Conservation (phyloP, 2,797 vertebrate species). For the Nyctalus aviator region DNA sequence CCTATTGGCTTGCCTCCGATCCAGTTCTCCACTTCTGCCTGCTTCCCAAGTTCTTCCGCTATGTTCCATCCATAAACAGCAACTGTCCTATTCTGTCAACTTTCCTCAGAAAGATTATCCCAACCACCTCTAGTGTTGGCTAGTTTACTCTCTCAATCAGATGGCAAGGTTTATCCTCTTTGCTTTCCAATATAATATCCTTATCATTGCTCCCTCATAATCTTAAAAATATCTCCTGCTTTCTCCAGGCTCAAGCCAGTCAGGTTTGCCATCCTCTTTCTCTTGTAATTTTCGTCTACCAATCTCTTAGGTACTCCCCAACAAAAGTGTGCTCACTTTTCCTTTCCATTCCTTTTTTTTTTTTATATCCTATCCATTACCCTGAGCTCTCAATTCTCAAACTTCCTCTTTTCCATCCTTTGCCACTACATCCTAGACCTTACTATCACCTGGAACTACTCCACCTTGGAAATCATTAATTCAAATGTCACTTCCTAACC, state of each 20-base stretch:
- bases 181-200: neutral
- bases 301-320: neutral
- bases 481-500: neutral
- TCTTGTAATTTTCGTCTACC: neutral
- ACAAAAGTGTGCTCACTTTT: neutral
- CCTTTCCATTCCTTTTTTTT: neutral
- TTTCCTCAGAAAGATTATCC: neutral
- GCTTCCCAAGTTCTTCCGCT: neutral
- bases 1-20: neutral
- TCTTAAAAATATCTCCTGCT: neutral
- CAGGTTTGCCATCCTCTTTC: neutral
- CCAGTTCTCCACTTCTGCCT: neutral
- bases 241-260: neutral
- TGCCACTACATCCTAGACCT: neutral
- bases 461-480: neutral
- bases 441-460: neutral
- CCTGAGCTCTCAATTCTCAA: neutral
- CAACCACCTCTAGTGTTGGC: neutral
- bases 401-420: neutral
- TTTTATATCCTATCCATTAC: neutral
- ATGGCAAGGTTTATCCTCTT: neutral
- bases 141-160: neutral
- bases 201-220: neutral
- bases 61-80: neutral
- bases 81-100: neutral